phyloP scores from a whole-genome alignment of 2,797 vertebrate genomes.

The Austrolebias charrua region DNA sequence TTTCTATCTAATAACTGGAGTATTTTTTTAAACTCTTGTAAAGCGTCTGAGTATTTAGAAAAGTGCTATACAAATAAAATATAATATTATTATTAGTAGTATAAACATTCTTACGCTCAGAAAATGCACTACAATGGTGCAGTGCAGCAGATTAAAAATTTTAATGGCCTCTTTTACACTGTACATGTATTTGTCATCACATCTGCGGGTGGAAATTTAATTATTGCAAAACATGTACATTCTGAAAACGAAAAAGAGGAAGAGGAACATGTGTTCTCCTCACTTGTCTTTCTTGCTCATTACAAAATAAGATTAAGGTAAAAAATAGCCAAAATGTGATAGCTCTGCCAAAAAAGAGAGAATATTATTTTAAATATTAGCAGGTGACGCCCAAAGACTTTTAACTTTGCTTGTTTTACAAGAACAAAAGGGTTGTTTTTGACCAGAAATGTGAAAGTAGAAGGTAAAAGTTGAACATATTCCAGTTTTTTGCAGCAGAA shows the following conservation, averaged over 20 bases:
- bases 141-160: neutral
- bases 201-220: conserved; percentile 67
- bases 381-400: neutral
- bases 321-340: conserved; percentile 39
- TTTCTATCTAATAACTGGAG: too few species aligned
- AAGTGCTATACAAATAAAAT: too few species aligned
- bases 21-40: too few species aligned
- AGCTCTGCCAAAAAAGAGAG: conserved; percentile 37
- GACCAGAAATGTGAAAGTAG: neutral
- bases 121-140: neutral
- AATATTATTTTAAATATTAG: neutral
- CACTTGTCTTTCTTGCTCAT: conserved; percentile 5
- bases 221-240: conserved; percentile 64
- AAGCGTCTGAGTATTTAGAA: too few species aligned
- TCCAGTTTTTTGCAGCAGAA: too few species aligned
- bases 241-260: conserved; percentile 70
- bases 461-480: neutral
- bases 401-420: neutral
- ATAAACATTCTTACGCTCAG: neutral
- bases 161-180: neutral
- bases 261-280: conserved; percentile 52
- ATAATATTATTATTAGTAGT: too few species aligned
- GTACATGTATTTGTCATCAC: conserved; percentile 17
- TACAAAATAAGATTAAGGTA: neutral
- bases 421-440: neutral